Base-by-base conservation (phyloP, 2,113 vertebrate genomes). In the Corydoras maculifer region DNA sequence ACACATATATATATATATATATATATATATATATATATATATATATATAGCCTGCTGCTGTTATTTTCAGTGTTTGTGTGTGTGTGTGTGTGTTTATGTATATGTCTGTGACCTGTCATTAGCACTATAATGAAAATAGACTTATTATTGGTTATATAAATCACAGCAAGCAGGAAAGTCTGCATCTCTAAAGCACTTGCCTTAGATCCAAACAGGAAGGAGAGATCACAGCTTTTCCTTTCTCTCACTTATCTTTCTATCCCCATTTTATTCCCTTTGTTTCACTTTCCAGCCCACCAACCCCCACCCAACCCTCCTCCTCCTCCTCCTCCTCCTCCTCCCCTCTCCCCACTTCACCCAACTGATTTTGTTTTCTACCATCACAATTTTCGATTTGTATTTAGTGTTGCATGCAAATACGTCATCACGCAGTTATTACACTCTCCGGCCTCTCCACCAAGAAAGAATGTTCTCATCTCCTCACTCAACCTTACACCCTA, bases 171-270 rank as follows among this genome's bases (percentile, higher is more conserved):
- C 54, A n/a, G 51, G 51, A 53, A 53, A 53, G 13, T 53, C 3
- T 53, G 51, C 13, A 14, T 53, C 51, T 53, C 51, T 10, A 53
- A 10, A 53, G 51, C 13, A 14, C 51, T 14, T 5, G 9, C 35
- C 51, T 12, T 6, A 53, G 11, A 53, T 53, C 51, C 51, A 53
- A 53, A 53, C 51, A 53, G 51, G 51, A 53, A 53, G 51, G 13
- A 14, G 51, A 53, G 51, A 53, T 53, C 51, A 53, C 51, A 53
- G 51, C 51, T 53, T 53, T 53, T 53, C 51, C 51, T 14, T 57
- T 57, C 14, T 57, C 14, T 57, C 12, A 4, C n/a, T n/a, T 63
- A 31, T 69, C 54, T 70, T 63, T 77, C 30, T 75, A 49, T 70
- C 48, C n/a, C 11, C 12, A 57, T 53, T 53, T 10, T 53, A 57